Conservation (phyloP, 2,113 vertebrate genomes). For the Crotophaga sulcirostris region DNA sequence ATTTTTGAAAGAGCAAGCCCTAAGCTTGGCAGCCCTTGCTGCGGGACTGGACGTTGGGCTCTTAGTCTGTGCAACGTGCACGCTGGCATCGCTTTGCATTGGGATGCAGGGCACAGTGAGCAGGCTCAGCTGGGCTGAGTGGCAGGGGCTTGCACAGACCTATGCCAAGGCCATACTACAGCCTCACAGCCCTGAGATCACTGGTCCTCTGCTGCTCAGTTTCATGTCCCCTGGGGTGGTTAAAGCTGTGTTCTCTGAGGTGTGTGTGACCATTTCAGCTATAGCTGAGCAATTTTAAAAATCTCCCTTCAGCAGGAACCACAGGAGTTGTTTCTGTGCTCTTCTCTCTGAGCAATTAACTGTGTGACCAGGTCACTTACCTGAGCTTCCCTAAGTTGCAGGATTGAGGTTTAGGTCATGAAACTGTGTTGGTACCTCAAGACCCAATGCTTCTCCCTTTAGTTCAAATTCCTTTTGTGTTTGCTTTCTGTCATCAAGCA, state of each 20-base stretch:
- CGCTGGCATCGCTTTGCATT: accelerated
- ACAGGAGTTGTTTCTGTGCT: neutral
- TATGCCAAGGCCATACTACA: neutral
- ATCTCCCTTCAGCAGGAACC: neutral
- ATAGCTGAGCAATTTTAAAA: neutral
- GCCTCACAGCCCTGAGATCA: neutral
- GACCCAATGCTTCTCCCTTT: neutral
- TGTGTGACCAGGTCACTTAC: neutral
- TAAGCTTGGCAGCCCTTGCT: neutral
- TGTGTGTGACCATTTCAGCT: accelerated
- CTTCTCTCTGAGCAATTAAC: neutral
- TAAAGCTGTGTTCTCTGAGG: neutral
- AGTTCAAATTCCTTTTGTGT: neutral
- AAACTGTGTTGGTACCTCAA: neutral
- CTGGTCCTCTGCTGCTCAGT: neutral
- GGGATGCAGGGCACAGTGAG: neutral
- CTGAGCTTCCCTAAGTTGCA: neutral
- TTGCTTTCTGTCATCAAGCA: neutral
- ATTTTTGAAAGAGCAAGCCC: neutral
- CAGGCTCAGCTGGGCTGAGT: neutral
- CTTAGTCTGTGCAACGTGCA: neutral
- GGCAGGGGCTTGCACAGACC: neutral
- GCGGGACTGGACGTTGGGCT: neutral
- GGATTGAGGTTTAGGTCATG: neutral
- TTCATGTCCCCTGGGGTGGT: neutral